Evolutionary conservation across 1,140 invertebrate genomes (phyloP), one percentile per base, ranked within the genome.

Genomic region (Macrocentrus cingulum): DNA sequence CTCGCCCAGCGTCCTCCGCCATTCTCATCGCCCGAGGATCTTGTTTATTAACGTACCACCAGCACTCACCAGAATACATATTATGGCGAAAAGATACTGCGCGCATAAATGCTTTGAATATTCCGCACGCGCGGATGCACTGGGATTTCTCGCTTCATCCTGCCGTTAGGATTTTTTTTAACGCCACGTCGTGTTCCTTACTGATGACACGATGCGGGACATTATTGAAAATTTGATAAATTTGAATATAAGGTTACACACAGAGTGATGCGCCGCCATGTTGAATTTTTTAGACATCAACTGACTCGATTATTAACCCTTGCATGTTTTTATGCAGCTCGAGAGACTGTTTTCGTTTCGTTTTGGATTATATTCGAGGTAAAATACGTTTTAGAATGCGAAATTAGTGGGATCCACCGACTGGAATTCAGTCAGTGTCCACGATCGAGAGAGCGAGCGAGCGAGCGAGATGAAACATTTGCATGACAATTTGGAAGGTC

Each of bases 1-100:
- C 59, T 42, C 49, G 41, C 61, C 52, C 54, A 16, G 25, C 44
- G 23, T 48, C 36, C 2, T 32, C 49, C 32, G 32, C 48, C 56
- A 58, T 58, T 58, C n/a, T n/a, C 56, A 58, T 58, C 48, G 56
- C 56, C 56, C 18, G 36, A 34, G 48, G 56, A 39, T 37, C 49
- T 51, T 36, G 34, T 51, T 51, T 51, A 51, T 51, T 51, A 51
- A 29, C 36, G 32, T 51, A 36, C 37, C n/a, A 11, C 44, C 44
- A 46, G 20, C 16, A 22, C 44, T 46, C 18, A 23, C 44, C 44
- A 23, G 44, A 46, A 46, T 46, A 46, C 44, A 13, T 46, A 46
- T 46, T 46, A 46, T 46, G 44, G 19, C 22, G 44, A 46, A 46
- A 46, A 9, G 19, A 23, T 46, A n/a, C n/a, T n/a, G n/a, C n/a